Evolutionary conservation across 2,113 vertebrate genomes (phyloP).

Genomic region (Hucho hucho): DNA sequence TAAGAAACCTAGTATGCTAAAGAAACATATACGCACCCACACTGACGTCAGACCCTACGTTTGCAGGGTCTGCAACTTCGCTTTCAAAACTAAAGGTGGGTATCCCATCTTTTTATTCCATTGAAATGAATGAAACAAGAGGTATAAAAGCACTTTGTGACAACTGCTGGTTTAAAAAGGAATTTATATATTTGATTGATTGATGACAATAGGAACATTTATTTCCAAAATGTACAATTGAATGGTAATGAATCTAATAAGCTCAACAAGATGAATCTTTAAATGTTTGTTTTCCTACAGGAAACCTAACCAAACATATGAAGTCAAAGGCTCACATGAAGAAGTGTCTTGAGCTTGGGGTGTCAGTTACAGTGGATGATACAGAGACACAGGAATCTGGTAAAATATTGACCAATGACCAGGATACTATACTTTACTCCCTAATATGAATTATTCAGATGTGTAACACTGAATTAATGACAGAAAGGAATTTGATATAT

Average conservation of each 20-base stretch:
- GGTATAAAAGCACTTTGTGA: too few relatives aligned
- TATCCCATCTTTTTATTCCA: not conserved
- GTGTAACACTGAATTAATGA: not conserved
- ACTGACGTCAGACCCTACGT: constrained; percentile 95
- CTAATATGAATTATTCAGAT: too few relatives aligned
- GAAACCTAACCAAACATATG: constrained; percentile 99
- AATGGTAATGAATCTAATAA: not conserved
- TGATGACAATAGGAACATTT: not conserved
- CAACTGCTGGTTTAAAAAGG: too few relatives aligned
- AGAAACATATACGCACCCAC: constrained; percentile 97
- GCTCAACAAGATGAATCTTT: not conserved
- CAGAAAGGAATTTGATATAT: not conserved
- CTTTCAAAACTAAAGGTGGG: constrained; percentile 99
- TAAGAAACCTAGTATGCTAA: constrained; percentile 99
- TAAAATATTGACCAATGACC: constrained; percentile 54
- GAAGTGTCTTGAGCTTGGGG: constrained; percentile 96
- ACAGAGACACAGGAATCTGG: constrained; percentile 90
- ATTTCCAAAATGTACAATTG: not conserved
- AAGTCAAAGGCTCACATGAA: constrained; percentile 99
- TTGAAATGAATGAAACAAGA: too few relatives aligned
- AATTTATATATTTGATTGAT: not conserved
- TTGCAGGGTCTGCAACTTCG: constrained; percentile 97
- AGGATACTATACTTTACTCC: not conserved
- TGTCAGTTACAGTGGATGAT: constrained; percentile 91
- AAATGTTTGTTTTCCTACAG: constrained; percentile 59